Evolutionary conservation across 2,888 invertebrate species (phyloP).

Genomic region (Lithophane semibrunnea): DNA sequence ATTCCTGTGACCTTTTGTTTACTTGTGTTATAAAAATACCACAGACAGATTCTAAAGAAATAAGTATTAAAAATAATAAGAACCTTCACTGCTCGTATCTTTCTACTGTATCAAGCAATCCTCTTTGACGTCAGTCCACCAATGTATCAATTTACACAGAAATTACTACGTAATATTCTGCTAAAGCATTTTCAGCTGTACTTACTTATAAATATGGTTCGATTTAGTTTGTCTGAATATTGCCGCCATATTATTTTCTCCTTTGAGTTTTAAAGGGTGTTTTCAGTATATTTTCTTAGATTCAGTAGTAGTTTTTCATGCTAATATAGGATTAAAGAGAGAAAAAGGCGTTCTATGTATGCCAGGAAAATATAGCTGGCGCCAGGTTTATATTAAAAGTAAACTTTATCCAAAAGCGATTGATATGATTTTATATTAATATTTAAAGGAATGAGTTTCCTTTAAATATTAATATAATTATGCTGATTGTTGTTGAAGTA

Average conservation of each 20-base stretch:
- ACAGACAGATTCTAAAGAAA: slow-evolving; percentile 13
- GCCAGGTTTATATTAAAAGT: background rate
- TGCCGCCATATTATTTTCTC: slow-evolving; percentile 35
- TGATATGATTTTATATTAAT: background rate
- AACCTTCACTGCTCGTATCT: slow-evolving; percentile 18
- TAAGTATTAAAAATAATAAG: slow-evolving; percentile 25
- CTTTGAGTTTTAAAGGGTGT: slow-evolving; percentile 23
- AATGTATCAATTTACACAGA: slow-evolving; percentile 63
- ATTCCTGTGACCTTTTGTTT: background rate
- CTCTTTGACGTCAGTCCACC: slow-evolving; percentile 48
- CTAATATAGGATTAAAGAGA: slow-evolving; percentile 3
- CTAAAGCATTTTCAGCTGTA: slow-evolving; percentile 27
- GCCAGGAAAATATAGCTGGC: background rate
- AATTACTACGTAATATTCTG: slow-evolving; percentile 33
- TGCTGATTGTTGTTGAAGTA: background rate
- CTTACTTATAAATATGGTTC: background rate
- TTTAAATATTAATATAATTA: too few species aligned
- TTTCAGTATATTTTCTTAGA: slow-evolving; percentile 43
- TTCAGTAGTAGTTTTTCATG: slow-evolving; percentile 35
- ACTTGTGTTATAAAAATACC: slow-evolving; percentile 4
- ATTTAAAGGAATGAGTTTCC: background rate
- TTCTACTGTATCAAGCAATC: slow-evolving; percentile 30
- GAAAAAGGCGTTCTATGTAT: background rate
- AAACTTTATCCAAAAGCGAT: background rate
- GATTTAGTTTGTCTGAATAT: background rate